Conservation (phyloP, 2,113 vertebrate genomes). For the Saguinus midas region DNA sequence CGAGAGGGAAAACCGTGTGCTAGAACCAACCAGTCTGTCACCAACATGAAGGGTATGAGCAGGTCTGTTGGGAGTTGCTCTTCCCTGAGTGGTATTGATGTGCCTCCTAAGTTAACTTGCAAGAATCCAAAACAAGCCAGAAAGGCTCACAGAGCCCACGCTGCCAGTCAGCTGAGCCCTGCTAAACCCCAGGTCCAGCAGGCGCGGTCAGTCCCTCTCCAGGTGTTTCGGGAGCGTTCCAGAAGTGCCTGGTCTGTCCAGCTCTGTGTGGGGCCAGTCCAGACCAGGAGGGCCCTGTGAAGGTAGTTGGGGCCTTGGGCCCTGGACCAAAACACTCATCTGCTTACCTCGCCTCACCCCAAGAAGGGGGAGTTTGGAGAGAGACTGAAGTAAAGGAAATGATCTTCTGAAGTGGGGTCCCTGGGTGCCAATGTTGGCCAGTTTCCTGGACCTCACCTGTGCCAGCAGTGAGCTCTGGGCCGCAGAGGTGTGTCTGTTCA, state of each 20-base stretch:
- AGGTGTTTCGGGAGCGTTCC: neutral
- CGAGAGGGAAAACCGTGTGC: neutral
- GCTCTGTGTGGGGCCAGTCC: fast-evolving
- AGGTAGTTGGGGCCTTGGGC: fast-evolving
- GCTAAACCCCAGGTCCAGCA: neutral
- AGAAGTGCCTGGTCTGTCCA: fast-evolving
- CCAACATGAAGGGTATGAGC: neutral
- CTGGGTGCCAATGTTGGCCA: fast-evolving
- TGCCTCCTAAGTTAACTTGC: neutral
- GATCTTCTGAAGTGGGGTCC: neutral
- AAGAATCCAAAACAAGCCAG: neutral
- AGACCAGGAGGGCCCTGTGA: too few species aligned
- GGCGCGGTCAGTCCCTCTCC: neutral
- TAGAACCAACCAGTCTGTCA: neutral
- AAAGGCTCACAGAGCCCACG: neutral
- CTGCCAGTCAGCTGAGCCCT: neutral
- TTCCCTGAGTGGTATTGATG: neutral
- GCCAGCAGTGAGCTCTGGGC: neutral
- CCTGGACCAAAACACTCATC: neutral
- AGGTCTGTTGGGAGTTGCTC: neutral
- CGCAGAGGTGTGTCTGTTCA: fast-evolving
- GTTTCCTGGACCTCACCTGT: neutral
- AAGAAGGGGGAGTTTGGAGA: neutral
- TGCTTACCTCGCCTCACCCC: fast-evolving
- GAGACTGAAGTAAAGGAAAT: neutral